A percentile compares a stretch with the other conserved stretches of the same genome.
Conservation (phyloP, 2,797 vertebrate genomes). For the Sebastes itinus region DNA sequence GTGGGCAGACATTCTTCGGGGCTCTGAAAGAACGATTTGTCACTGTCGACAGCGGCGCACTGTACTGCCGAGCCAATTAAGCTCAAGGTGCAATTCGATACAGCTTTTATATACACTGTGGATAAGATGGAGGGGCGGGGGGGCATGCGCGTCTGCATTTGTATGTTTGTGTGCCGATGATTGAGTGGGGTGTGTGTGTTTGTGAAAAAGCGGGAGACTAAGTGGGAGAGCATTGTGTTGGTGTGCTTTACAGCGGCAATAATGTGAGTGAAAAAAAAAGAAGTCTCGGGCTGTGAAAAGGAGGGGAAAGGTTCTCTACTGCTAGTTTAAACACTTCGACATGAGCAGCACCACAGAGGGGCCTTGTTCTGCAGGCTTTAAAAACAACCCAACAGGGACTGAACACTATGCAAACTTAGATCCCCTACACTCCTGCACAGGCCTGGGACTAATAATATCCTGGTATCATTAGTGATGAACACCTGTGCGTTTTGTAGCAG, state of each 20-base stretch:
- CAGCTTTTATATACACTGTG: conserved; percentile 81
- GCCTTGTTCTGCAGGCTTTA: conserved; percentile 74
- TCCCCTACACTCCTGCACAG: conserved; percentile 43
- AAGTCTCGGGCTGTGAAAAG: conserved; percentile 35
- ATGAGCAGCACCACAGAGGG: conserved; percentile 70
- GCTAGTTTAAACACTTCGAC: conserved; percentile 66
- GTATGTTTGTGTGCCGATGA: conserved; percentile 64
- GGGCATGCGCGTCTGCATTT: conserved; percentile 46
- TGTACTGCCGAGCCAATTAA: conserved; percentile 83
- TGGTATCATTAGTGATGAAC: conserved; percentile 75
- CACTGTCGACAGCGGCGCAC: conserved; percentile 79
- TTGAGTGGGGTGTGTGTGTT: conserved; percentile 59
- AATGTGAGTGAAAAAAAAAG: conserved; percentile 48
- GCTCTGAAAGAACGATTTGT: conserved; percentile 83
- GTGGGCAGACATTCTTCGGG: conserved; percentile 72
- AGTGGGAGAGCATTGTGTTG: conserved; percentile 72
- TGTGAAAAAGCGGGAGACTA: conserved; percentile 52
- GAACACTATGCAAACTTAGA: conserved; percentile 65
- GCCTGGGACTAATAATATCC: conserved; percentile 75
- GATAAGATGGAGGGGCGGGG: conserved; percentile 57
- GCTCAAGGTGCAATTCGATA: conserved; percentile 82
- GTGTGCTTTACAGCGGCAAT: conserved; percentile 62
- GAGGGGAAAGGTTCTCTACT: conserved; percentile 26
- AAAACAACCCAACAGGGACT: conserved; percentile 71
- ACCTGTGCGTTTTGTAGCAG: conserved; percentile 61